Evolutionary conservation across 2,113 vertebrate genomes (phyloP), one percentile per base, ranked within the genome.

Genomic region (Neotoma lepida): DNA sequence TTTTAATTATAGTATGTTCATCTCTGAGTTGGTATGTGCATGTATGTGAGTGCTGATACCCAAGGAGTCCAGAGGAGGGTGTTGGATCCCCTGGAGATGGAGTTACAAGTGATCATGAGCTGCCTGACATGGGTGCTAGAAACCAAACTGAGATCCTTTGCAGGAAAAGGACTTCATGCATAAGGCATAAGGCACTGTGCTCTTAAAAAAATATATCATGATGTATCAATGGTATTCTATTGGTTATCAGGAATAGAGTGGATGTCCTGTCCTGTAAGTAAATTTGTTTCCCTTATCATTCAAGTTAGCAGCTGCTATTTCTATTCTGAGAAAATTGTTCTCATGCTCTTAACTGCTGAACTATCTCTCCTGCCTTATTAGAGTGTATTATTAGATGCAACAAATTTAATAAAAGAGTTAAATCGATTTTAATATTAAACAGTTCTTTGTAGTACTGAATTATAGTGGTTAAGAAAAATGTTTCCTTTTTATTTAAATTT

Each of bases 401-500:
- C 26, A 46, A 46, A 76, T 15, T 44, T 44, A 74, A 28, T 74
- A 54, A 86, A 78, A 94, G 20, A 88, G 28, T 82, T 39, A n/a
- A n/a, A n/a, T n/a, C n/a, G n/a, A 71, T 73, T 76, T 66, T 86
- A 68, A 86, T 86, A 30, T 76, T 90, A 94, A 58, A 70, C 63
- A 87, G 71, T 70, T 64, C 17, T 74, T 35, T 89, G 9, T 9
- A 71, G 18, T 93, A 33, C 64, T 89, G 20, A 33, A 71, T 94
- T 89, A 17, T 92, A 77, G 85, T 77, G 10, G 15, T 90, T 95
- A 94, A 51, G 20, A 82, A 95, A 91, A 92, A 71, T 35, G 68
- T 58, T 76, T 88, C 51, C 51, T 51, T 51, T 51, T 51, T 51
- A 51, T 51, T 51, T 51, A 51, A 51, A 2, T 13, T 13, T 51